Conservation (phyloP, 2,113 vertebrate species). For the Cathartes aura region DNA sequence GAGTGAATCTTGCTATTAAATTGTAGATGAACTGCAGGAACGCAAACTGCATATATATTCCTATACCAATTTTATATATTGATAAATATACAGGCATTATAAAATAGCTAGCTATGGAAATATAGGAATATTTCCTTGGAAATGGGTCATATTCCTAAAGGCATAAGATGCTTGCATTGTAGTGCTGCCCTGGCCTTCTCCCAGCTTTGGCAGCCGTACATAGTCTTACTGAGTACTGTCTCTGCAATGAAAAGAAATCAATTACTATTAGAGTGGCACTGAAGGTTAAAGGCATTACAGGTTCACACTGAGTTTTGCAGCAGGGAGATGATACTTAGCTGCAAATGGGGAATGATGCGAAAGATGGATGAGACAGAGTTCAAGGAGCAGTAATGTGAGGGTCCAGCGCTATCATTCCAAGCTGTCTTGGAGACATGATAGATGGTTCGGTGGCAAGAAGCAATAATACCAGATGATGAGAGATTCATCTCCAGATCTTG, state of each 20-base stretch:
- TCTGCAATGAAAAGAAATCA: slow-evolving; percentile 75
- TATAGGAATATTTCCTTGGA: not conserved
- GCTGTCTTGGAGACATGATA: slow-evolving; percentile 78
- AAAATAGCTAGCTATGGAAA: not conserved
- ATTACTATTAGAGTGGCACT: slow-evolving; percentile 73
- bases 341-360: slow-evolving; percentile 73
- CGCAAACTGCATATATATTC: not conserved
- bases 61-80: not conserved
- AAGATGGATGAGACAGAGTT: slow-evolving; percentile 85
- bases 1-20: slow-evolving; percentile 13
- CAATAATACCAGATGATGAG: slow-evolving; percentile 79
- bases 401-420: slow-evolving; percentile 75
- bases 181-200: not conserved
- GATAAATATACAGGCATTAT: not conserved
- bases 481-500: slow-evolving; percentile 67
- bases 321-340: slow-evolving; percentile 56
- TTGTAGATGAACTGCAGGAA: not conserved
- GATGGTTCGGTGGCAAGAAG: slow-evolving; percentile 77
- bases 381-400: slow-evolving; percentile 81
- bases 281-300: slow-evolving; percentile 72
- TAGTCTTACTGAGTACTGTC: slow-evolving; percentile 12
- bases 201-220: not conserved
- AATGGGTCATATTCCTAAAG: not conserved
- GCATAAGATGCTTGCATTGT: not conserved
- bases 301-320: slow-evolving; percentile 72